phyloP scores from a whole-genome alignment of 1,140 invertebrate genomes.

The Belonocnema kinseyi region DNA sequence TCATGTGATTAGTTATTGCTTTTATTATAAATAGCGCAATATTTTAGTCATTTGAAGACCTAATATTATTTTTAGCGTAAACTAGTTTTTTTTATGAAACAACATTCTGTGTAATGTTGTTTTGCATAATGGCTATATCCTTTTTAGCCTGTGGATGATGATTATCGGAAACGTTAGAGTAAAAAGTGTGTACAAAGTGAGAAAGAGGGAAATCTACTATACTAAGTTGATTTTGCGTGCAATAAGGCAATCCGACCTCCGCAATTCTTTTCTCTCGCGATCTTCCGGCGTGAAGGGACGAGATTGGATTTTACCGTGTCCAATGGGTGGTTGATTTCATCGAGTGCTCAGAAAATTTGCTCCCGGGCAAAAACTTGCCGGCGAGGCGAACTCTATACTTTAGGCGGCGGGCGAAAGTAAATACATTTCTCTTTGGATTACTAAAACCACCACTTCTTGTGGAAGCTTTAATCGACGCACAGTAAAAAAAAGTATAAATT shows the following conservation, averaged over 20 bases:
- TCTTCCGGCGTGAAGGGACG: constrained; percentile 15
- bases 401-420: not conserved
- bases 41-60: not conserved
- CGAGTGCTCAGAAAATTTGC: not conserved
- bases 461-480: constrained; percentile 3
- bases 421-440: not conserved
- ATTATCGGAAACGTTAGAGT: not conserved
- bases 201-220: constrained; percentile 1
- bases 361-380: not conserved
- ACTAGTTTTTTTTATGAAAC: not conserved
- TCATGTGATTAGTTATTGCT: too few species aligned
- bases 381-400: not conserved
- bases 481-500: too few species aligned
- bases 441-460: not conserved
- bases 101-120: not conserved
- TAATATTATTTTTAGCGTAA: not conserved
- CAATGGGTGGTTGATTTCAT: constrained; percentile 17
- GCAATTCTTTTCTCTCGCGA: not conserved
- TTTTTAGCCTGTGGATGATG: not conserved
- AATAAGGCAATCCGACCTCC: not conserved
- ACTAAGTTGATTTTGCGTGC: constrained; percentile 10
- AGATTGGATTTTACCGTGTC: constrained; percentile 21
- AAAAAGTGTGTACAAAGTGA: not conserved
- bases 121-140: not conserved
- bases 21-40: too few species aligned